Base-by-base conservation (phyloP, 1,140 invertebrate genomes). In the Lordiphosa clarofinis region DNA sequence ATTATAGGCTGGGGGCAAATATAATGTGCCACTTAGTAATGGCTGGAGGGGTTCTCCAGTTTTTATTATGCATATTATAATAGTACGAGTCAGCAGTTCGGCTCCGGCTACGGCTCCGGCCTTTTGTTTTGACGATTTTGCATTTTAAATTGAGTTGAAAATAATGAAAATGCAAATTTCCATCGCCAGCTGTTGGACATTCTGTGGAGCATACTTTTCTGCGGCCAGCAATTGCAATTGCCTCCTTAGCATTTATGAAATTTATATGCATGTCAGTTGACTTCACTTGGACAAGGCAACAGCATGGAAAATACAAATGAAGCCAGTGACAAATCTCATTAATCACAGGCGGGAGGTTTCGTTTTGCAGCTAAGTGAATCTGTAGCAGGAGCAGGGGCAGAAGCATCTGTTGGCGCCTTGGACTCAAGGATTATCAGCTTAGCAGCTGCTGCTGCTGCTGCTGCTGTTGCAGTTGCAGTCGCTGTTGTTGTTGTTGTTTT, bases 251-350 rank as follows among this genome's bases (percentile, higher is more conserved):
- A 84, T 84, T 81, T 81, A 81, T 81, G 76, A 82, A 65, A 82
- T 82, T 58, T 82, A 72, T 82, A 76, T 75, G 67, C 76, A 69
- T 56, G 54, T 57, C 58, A 59, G 47, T 60, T 55, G 47, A 49
- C 46, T 42, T 44, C 44, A 36, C 38, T 54, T 39, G 33, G 49
- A 38, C 59, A 56, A 82, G 78, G 73, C 73, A 78, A 84, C 78
- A 73, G 73, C 67, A 69, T 73, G 73, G 76, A 84, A 84, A 84
- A 84, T 76, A 84, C 79, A 82, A 82, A 84, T 86, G 79, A 71
- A 86, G 42, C 73, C 63, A 84, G 79, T 84, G 78, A 84, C 78
- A 84, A 86, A 84, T 84, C 79, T 73, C 78, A 84, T 84, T 84
- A 84, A 84, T 84, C 78, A 86, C 69, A 73, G 37, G 49, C 39